Evolutionary conservation across 1,140 invertebrate genomes (phyloP).

Genomic region (Drosophila orena): DNA sequence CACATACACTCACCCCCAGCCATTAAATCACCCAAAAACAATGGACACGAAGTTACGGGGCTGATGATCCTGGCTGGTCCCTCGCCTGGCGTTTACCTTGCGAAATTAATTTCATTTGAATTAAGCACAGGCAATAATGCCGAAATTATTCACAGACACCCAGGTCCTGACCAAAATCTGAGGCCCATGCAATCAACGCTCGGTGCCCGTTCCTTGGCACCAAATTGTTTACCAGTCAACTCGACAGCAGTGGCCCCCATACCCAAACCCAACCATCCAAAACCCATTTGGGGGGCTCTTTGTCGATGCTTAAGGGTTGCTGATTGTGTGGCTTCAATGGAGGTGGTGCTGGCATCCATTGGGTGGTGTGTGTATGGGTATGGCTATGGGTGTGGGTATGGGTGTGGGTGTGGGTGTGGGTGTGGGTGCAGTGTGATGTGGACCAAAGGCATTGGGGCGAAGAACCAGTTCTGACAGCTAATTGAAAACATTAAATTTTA

Average conservation of each 20-base stretch:
- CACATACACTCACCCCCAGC: constrained; percentile 27
- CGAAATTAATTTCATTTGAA: constrained; percentile 83
- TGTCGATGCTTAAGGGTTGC: constrained; percentile 51
- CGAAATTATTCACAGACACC: constrained; percentile 81
- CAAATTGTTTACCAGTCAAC: constrained; percentile 58
- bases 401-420: background rate
- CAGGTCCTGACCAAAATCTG: constrained; percentile 6
- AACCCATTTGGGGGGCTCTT: constrained; percentile 36
- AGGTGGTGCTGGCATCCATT: constrained; percentile 23
- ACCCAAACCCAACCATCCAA: background rate
- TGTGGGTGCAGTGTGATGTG: constrained; percentile 10
- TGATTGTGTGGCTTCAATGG: constrained; percentile 43
- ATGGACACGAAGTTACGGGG: constrained; percentile 51
- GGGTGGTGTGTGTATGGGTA: background rate
- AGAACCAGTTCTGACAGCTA: constrained; percentile 69
- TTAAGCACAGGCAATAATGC: constrained; percentile 82
- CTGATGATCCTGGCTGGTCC: constrained; percentile 37
- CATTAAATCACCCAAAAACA: constrained; percentile 82
- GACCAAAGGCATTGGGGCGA: constrained; percentile 1
- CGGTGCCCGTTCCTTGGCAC: constrained; percentile 18
- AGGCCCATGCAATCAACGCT: constrained; percentile 60
- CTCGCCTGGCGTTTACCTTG: constrained; percentile 71
- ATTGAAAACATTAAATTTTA: constrained; percentile 80
- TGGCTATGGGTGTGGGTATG: background rate
- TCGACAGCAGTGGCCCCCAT: constrained; percentile 16